These are phyloP conservation scores for Oplegnathus fasciatus DNA, from an alignment of 2,113 vertebrate genomes.

Conservation along the genomic window DNA sequence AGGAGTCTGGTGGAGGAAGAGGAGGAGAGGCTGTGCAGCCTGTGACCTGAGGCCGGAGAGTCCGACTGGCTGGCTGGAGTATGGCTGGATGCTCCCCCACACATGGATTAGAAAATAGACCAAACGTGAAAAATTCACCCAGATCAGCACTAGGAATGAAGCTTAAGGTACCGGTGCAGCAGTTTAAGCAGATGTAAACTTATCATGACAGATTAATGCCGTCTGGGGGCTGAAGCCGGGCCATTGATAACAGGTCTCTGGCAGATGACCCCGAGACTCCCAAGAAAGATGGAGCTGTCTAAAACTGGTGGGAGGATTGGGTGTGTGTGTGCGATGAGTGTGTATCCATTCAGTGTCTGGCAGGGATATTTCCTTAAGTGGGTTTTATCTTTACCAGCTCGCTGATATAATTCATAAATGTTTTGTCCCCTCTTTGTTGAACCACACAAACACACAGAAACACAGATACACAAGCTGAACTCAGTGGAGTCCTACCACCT, in stretches of 20 bases:
- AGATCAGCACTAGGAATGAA: conserved; percentile 44
- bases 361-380: conserved; percentile 60
- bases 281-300: conserved; percentile 70
- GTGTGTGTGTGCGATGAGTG: conserved; percentile 14
- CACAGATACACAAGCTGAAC: conserved; percentile 32
- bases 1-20: conserved; percentile 83
- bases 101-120: conserved; percentile 53
- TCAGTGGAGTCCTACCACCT: conserved; percentile 59
- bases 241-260: conserved; percentile 78
- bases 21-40: conserved; percentile 73
- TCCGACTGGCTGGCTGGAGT: not conserved
- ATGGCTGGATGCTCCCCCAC: conserved; percentile 24
- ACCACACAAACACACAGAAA: conserved; percentile 31
- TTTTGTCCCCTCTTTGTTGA: conserved; percentile 54
- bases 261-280: conserved; percentile 73
- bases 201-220: conserved; percentile 76
- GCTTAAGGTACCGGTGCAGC: conserved; percentile 49
- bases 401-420: conserved; percentile 59
- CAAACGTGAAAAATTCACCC: conserved; percentile 32
- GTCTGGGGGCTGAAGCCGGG: conserved; percentile 62
- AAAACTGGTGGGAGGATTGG: conserved; percentile 45
- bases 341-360: conserved; percentile 63
- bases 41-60: conserved; percentile 53
- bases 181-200: conserved; percentile 70
- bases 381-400: conserved; percentile 60